Evolutionary conservation across 2,797 vertebrate species (phyloP).

Genomic region (Pseudocheirus occidentalis): DNA sequence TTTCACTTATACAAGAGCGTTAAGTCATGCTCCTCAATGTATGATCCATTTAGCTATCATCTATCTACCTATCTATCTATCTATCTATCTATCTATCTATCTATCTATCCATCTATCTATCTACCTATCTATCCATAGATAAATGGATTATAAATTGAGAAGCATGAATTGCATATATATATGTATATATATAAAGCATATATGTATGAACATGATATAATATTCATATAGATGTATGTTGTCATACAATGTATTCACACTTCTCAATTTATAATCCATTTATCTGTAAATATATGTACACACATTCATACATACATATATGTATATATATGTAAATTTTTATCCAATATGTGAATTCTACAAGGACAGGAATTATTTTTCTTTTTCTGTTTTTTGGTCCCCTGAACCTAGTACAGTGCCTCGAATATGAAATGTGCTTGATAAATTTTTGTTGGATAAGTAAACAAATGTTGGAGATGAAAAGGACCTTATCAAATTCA

Average conservation of each 20-base stretch:
- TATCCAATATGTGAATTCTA: neutral
- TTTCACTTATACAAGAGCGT: neutral
- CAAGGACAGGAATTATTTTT: neutral
- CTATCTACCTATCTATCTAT: neutral
- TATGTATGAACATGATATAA: too few species aligned
- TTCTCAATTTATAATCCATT: too few species aligned
- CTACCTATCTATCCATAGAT: too few species aligned
- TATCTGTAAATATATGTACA: neutral
- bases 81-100: neutral
- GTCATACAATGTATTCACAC: too few species aligned
- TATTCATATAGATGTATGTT: too few species aligned
- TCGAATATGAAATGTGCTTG: neutral
- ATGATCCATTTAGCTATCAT: neutral
- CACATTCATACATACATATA: too few species aligned
- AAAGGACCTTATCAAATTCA: neutral
- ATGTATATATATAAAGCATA: too few species aligned
- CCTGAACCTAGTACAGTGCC: neutral
- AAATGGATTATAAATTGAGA: too few species aligned
- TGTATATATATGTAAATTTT: too few species aligned
- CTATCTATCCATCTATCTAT: neutral
- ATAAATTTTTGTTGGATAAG: neutral
- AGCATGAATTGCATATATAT: too few species aligned
- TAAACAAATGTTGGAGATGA: neutral
- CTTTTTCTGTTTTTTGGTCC: neutral
- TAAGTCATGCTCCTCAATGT: neutral